phyloP scores from a whole-genome alignment of 2,113 vertebrate species.

The Sterna hirundo region DNA sequence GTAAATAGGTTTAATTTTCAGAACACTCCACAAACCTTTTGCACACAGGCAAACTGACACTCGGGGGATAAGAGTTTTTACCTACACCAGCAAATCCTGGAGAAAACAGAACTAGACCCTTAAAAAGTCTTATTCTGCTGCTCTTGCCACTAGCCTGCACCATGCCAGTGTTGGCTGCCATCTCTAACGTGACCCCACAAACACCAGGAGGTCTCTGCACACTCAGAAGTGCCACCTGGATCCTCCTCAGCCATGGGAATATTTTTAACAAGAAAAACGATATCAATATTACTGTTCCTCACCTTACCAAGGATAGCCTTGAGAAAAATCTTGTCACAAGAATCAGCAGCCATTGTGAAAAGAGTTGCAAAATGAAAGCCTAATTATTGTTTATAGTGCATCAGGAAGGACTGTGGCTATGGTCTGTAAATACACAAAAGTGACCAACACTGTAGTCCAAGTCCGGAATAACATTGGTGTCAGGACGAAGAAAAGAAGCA shows the following conservation, averaged over 20 bases:
- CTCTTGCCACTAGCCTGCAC: neutral
- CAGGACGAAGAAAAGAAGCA: neutral
- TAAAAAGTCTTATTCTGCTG: neutral
- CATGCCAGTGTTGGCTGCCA: neutral
- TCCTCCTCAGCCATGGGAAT: neutral
- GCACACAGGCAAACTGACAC: rapidly evolving
- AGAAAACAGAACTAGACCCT: neutral
- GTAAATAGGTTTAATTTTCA: neutral
- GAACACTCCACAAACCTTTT: neutral
- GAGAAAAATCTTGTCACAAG: neutral
- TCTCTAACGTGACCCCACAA: neutral
- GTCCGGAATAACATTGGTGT: neutral
- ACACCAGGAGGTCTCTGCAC: neutral
- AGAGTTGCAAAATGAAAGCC: neutral
- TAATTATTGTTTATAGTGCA: neutral
- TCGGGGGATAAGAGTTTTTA: neutral
- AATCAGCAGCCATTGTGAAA: neutral
- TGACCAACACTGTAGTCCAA: neutral
- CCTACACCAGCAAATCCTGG: neutral
- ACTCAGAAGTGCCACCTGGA: neutral
- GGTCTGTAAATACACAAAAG: neutral
- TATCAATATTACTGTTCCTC: neutral
- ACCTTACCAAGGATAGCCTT: neutral
- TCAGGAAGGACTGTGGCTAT: neutral
- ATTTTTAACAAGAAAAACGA: neutral